Percentiles rank a stretch among this genome's conserved stretches.
Evolutionary conservation across 92 coral and sea anemone genomes (phyloP).

Genomic region (Phymanthus crucifer): DNA sequence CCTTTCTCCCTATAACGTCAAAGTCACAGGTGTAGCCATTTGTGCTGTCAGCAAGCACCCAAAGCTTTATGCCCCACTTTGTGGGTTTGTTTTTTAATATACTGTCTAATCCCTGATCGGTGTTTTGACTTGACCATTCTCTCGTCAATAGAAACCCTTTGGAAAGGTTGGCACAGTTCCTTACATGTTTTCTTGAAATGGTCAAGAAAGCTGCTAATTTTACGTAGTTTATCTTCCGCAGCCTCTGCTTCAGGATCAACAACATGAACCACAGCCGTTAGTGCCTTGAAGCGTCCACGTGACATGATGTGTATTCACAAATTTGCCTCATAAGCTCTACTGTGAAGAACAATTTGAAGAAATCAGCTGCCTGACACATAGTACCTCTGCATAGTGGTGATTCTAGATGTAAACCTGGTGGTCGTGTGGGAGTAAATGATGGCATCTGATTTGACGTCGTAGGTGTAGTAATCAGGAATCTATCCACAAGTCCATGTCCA

Average conservation of each 20-base stretch:
- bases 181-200: slow-evolving; percentile 48
- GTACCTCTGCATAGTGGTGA: too few species aligned
- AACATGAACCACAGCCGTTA: slow-evolving; percentile 59
- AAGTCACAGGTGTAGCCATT: slow-evolving; percentile 61
- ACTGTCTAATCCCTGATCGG: slow-evolving; percentile 54
- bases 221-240: slow-evolving; percentile 49
- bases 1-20: slow-evolving; percentile 40
- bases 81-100: slow-evolving; percentile 56
- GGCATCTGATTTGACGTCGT: slow-evolving; percentile 10
- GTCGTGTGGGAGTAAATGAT: too few species aligned
- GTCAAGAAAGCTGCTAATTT: slow-evolving; percentile 42
- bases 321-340: slow-evolving; percentile 34
- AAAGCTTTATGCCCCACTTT: slow-evolving; percentile 52
- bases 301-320: slow-evolving; percentile 47
- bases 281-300: slow-evolving; percentile 53
- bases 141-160: slow-evolving; percentile 61
- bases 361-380: slow-evolving; percentile 26
- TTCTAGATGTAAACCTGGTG: too few species aligned
- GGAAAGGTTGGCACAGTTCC: slow-evolving; percentile 49
- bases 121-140: slow-evolving; percentile 66
- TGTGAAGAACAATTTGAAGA: slow-evolving; percentile 54
- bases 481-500: too few species aligned
- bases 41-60: too few species aligned
- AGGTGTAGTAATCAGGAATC: too few species aligned
- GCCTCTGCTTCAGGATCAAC: slow-evolving; percentile 47